phyloP scores from a whole-genome alignment of 2,888 invertebrate genomes.

The Drosophila robusta region DNA sequence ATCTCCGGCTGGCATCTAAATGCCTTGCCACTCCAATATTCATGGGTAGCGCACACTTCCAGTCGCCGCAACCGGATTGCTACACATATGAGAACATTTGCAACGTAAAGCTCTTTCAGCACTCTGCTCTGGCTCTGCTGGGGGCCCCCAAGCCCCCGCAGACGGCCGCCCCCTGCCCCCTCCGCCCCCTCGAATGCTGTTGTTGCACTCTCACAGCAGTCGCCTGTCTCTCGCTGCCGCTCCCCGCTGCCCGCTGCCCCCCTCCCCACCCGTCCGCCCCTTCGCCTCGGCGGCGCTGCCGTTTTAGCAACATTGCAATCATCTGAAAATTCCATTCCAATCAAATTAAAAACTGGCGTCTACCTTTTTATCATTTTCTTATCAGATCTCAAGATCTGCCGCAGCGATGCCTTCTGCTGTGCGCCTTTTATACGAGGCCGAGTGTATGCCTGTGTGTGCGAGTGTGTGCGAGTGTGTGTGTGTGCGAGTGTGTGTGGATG shows the following conservation, averaged over 20 bases:
- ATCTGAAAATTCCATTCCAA: slow-evolving; percentile 84
- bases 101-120: slow-evolving; percentile 56
- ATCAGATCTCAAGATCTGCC: slow-evolving; percentile 84
- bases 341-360: slow-evolving; percentile 85
- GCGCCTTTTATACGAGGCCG: slow-evolving; percentile 43
- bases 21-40: no score
- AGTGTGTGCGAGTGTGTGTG: slow-evolving; percentile 16
- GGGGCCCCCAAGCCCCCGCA: slow-evolving; percentile 7
- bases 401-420: slow-evolving; percentile 81
- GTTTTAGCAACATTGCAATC: slow-evolving; percentile 80
- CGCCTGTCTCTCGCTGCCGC: slow-evolving; percentile 31
- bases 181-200: slow-evolving; percentile 21
- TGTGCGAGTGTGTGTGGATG: slow-evolving; percentile 53
- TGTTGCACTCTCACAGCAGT: slow-evolving; percentile 61
- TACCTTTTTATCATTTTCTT: slow-evolving; percentile 85
- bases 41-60: slow-evolving; percentile 11
- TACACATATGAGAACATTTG: slow-evolving; percentile 24
- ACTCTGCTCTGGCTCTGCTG: slow-evolving; percentile 30
- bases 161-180: slow-evolving; percentile 34
- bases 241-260: not conserved
- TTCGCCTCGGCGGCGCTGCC: slow-evolving; percentile 69
- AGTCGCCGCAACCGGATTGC: slow-evolving; percentile 31
- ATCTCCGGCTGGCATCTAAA: no score
- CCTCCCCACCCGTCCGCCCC: slow-evolving; percentile 8
- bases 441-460: slow-evolving; percentile 13